A percentile compares a stretch with the other conserved stretches of the same genome.
Evolutionary conservation across 1,140 invertebrate genomes (phyloP).

Genomic region (Potamilus streckersoni): DNA sequence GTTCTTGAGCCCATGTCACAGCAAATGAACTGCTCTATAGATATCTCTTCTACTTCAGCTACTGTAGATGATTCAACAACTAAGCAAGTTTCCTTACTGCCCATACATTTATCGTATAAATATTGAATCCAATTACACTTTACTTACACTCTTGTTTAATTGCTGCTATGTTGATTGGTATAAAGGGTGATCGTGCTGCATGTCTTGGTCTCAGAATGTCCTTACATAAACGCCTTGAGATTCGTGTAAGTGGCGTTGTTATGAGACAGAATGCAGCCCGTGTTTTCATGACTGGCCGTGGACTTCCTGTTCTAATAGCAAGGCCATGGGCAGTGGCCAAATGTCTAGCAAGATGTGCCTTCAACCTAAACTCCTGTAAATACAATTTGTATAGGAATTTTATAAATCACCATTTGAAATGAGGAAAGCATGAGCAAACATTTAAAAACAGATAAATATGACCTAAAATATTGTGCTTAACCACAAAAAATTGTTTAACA

Average conservation of each 20-base stretch:
- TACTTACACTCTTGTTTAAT: conserved; percentile 76
- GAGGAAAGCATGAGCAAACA: background rate
- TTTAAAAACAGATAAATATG: background rate
- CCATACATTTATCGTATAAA: too few species aligned
- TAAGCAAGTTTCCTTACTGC: too few species aligned
- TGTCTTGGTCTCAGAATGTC: conserved; percentile 86
- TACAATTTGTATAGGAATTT: background rate
- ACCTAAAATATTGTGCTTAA: background rate
- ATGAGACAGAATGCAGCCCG: conserved; percentile 94
- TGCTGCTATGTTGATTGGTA: conserved; percentile 83
- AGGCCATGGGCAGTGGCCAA: conserved; percentile 91
- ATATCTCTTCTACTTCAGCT: too few species aligned
- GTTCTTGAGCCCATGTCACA: too few species aligned
- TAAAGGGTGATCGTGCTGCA: conserved; percentile 88
- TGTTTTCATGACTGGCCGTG: conserved; percentile 95
- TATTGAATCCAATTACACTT: too few species aligned
- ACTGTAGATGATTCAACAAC: too few species aligned
- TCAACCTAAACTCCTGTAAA: conserved; percentile 86
- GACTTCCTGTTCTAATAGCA: conserved; percentile 77
- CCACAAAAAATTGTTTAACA: background rate
- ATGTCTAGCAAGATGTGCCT: conserved; percentile 91
- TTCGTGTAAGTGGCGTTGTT: conserved; percentile 86
- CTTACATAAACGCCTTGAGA: conserved; percentile 86
- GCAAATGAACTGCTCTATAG: too few species aligned
- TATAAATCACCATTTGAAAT: background rate